A percentile compares a stretch with the other conserved stretches of the same genome.
Conservation (phyloP, 53 echinoderm and acorn worm species). For the Astropecten irregularis region DNA sequence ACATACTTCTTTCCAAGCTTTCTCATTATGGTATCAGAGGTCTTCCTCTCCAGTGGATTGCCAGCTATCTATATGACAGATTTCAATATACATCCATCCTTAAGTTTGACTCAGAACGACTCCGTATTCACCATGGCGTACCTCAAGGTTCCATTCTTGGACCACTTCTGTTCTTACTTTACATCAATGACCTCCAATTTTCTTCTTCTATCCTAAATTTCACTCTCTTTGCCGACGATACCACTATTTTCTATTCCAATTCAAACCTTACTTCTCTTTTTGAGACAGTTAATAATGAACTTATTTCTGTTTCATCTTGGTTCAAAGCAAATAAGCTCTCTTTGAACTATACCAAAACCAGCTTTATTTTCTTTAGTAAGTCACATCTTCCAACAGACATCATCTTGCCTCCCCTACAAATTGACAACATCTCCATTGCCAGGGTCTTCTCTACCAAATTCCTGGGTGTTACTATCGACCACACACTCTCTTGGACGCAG, state of each 20-base stretch:
- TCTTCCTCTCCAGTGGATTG: too few species aligned
- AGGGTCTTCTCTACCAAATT: slow-evolving; percentile 1
- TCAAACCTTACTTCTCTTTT: not conserved
- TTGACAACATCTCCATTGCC: not conserved
- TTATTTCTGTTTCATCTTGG: slow-evolving; percentile 8
- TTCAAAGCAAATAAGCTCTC: slow-evolving; percentile 8
- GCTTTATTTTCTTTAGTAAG: not conserved
- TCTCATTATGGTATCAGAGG: too few species aligned
- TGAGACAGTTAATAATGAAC: not conserved
- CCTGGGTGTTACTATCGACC: slow-evolving; percentile 22
- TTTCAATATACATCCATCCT: too few species aligned
- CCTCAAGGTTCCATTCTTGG: slow-evolving; percentile 47
- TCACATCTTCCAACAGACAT: not conserved
- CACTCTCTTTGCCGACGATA: slow-evolving; percentile 23
- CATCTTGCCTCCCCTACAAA: not conserved
- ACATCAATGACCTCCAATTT: slow-evolving; percentile 33
- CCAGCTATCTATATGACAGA: too few species aligned
- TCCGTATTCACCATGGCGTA: slow-evolving; percentile 12
- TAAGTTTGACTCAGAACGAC: too few species aligned
- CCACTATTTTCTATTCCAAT: not conserved
- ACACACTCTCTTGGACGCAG: not conserved
- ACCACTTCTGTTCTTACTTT: slow-evolving; percentile 10
- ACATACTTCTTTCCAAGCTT: too few species aligned
- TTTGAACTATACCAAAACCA: not conserved
- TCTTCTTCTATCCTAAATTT: not conserved